Evolutionary conservation across 2,888 invertebrate genomes (phyloP), one percentile per base, ranked within the genome.

Genomic region (Perithous albicinctus): DNA sequence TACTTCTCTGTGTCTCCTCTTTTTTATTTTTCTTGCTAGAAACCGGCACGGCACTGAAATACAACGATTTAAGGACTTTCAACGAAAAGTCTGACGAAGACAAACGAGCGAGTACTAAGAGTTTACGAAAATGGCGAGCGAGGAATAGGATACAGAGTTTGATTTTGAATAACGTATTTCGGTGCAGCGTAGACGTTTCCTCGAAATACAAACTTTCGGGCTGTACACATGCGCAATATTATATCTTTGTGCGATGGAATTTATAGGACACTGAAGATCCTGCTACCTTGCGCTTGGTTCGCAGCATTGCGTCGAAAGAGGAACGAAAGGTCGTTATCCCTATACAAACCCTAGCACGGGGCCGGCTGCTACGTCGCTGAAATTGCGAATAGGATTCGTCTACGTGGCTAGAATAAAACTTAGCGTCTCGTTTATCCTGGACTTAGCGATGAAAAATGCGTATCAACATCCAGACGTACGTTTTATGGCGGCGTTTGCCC

Each of bases 351-450:
- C 51, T 41, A 85, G 38, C 64, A 18, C 15, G n/a, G 18, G 3
- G 51, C 43, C 73, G n/a, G n/a, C 79, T 73, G 82, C 82, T 73
- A 84, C 59, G 82, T 54, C 82, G 78, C 81, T 86, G 86, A 88
- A 87, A 88, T 88, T 88, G 85, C 84, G 72, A 78, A 78, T 83
- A 72, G 75, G 83, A 87, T 85, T 83, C 84, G 80, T 85, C 85
- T 83, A 86, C 86, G 88, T 87, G 87, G 84, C 66, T 43, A 54
- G 87, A 87, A 87, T 87, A 80, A 84, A 82, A 56, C 54, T 78
- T 12, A 32, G 54, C 46, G 18, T 23, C 59, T 66, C 78, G 56
- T 78, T 78, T 66, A 66, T 78, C 72, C 56, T 43, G 46, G 72
- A 29, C 56, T 73, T 56, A 78, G 56, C 46, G 35, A 26, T 54